phyloP scores from a whole-genome alignment of 2,113 vertebrate genomes.

The Todiramphus chloris region DNA sequence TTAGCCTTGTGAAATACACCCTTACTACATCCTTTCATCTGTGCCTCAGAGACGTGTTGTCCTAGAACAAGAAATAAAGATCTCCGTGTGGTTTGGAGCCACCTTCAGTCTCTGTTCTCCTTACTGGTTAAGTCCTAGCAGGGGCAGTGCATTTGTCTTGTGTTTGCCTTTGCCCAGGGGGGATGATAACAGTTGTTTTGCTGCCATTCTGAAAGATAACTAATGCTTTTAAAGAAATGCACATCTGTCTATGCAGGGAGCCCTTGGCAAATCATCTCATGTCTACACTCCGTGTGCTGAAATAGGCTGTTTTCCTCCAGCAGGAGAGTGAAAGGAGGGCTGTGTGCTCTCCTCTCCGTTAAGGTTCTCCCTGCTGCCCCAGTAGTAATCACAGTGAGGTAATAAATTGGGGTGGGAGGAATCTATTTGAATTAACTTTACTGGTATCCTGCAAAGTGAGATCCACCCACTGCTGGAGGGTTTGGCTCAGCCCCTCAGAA shows the following conservation, averaged over 20 bases:
- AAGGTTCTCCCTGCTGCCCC: neutral
- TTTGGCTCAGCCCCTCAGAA: neutral
- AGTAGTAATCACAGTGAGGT: neutral
- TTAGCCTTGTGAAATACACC: neutral
- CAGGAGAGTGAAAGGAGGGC: neutral
- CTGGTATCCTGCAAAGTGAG: neutral
- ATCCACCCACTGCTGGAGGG: neutral
- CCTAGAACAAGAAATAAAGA: neutral
- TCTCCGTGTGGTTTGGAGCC: neutral
- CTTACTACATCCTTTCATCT: neutral
- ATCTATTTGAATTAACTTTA: neutral
- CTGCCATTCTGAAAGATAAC: neutral
- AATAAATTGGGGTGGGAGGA: neutral
- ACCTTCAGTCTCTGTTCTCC: neutral
- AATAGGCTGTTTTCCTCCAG: neutral
- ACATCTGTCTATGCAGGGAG: neutral
- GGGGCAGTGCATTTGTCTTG: neutral
- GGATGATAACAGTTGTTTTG: neutral
- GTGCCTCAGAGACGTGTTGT: neutral
- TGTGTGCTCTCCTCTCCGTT: neutral
- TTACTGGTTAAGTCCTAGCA: neutral
- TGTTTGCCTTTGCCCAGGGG: neutral
- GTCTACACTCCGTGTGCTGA: neutral
- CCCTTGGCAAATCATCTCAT: neutral
- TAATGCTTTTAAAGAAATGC: neutral